A percentile compares a stretch with the other conserved stretches of the same genome.
phyloP scores from a whole-genome alignment of 2,888 invertebrate species.

The Protophormia terraenovae region DNA sequence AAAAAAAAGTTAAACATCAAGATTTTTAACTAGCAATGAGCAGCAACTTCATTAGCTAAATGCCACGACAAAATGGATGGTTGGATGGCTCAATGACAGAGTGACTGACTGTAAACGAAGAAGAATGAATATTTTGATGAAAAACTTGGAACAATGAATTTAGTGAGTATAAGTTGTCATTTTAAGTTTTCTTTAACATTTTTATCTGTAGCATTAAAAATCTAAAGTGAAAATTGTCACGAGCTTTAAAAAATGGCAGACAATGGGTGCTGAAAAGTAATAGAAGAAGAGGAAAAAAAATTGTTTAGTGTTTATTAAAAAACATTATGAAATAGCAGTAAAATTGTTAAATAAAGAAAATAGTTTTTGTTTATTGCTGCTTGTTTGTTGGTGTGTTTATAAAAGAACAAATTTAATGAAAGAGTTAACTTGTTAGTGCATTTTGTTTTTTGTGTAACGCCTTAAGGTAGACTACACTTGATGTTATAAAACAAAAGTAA shows the following conservation, averaged over 20 bases:
- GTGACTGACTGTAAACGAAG: background rate
- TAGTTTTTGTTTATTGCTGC: background rate
- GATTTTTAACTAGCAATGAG: slow-evolving; percentile 53
- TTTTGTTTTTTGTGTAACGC: background rate
- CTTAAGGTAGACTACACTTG: background rate
- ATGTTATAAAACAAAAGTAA: background rate
- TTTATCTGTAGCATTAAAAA: slow-evolving; percentile 10
- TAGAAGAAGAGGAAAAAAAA: slow-evolving; percentile 71
- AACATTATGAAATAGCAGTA: background rate
- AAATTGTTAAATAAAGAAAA: background rate
- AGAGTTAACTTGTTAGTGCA: background rate
- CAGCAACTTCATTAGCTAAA: slow-evolving; percentile 56
- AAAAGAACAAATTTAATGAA: background rate
- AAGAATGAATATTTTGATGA: background rate
- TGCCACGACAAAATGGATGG: background rate
- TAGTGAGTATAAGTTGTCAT: slow-evolving; percentile 9
- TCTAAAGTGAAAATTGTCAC: slow-evolving; percentile 24
- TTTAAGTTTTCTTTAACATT: background rate
- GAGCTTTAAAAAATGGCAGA: background rate
- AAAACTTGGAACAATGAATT: slow-evolving; percentile 29
- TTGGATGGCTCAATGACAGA: background rate
- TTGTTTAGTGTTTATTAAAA: background rate
- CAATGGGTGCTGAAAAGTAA: slow-evolving; percentile 58
- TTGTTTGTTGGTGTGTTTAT: background rate
- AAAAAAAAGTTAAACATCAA: slow-evolving; percentile 59